Evolutionary conservation across 92 coral and sea anemone genomes (phyloP).

Genomic region (Porites evermanni): DNA sequence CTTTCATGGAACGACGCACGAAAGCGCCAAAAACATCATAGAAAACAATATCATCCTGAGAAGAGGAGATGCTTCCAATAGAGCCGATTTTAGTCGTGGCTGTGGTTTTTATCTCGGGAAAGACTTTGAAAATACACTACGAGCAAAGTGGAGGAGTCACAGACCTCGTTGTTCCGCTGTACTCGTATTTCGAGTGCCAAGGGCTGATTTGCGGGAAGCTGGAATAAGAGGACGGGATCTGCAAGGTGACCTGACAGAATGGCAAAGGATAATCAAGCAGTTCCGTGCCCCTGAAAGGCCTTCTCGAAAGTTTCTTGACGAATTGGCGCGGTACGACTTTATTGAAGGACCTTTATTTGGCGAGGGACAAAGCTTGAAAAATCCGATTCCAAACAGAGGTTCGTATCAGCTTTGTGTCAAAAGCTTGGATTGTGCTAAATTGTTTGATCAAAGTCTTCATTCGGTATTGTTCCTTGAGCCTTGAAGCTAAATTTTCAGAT

Average conservation of each 20-base stretch:
- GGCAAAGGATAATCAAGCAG: conserved; percentile 46
- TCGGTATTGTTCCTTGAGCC: conserved; percentile 7
- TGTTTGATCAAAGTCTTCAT: conserved; percentile 7
- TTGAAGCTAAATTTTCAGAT: too few species aligned
- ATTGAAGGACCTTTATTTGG: conserved; percentile 52
- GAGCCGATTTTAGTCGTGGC: conserved; percentile 23
- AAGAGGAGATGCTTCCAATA: not conserved
- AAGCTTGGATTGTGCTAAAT: conserved; percentile 35
- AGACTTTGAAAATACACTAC: conserved; percentile 16
- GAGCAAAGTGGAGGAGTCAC: conserved; percentile 16
- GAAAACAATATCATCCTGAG: not conserved
- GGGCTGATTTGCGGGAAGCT: not conserved
- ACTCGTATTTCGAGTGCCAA: conserved; percentile 49
- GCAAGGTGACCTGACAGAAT: not conserved
- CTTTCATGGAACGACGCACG: conserved; percentile 19
- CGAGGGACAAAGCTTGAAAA: not conserved
- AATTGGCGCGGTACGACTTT: conserved; percentile 7
- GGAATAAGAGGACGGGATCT: not conserved
- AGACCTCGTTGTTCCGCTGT: conserved; percentile 48
- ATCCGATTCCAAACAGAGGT: not conserved
- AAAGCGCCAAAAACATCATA: conserved; percentile 1
- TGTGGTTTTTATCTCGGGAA: conserved; percentile 52
- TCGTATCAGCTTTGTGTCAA: conserved; percentile 65
- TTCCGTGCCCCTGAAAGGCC: conserved; percentile 40
- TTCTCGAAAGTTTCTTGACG: too few species aligned